phyloP scores from a whole-genome alignment of 1,140 invertebrate species.

The Thaumetopoea pityocampa region DNA sequence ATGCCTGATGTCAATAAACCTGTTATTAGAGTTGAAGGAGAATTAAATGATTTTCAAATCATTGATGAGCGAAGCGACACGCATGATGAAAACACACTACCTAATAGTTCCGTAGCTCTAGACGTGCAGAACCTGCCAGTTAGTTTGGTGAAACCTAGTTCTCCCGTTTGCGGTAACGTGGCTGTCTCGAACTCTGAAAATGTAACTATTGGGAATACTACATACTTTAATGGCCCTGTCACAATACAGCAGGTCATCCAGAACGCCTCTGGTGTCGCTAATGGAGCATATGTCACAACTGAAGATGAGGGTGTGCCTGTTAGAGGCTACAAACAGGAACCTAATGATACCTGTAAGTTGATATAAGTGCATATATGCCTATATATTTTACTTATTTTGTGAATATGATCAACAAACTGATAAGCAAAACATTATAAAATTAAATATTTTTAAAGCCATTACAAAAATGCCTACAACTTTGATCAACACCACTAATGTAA shows the following conservation, averaged over 20 bases:
- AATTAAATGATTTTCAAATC: constrained; percentile 51
- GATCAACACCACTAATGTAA: too few relatives aligned
- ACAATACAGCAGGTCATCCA: constrained; percentile 57
- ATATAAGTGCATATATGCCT: not conserved
- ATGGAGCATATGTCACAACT: constrained; percentile 39
- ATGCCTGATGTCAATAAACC: constrained; percentile 22
- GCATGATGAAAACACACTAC: constrained; percentile 25
- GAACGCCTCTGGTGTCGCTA: constrained; percentile 46
- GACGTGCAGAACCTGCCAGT: constrained; percentile 28
- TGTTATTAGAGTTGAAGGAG: constrained; percentile 41
- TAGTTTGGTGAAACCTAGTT: constrained; percentile 29
- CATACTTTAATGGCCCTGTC: constrained; percentile 62
- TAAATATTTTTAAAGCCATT: too few relatives aligned
- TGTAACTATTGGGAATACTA: constrained; percentile 61
- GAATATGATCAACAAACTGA: too few relatives aligned
- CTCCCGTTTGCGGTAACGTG: constrained; percentile 41
- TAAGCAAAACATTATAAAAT: too few relatives aligned
- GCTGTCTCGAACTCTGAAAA: constrained; percentile 49
- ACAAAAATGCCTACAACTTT: too few relatives aligned
- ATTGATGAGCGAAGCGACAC: constrained; percentile 32
- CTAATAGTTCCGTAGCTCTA: constrained; percentile 24
- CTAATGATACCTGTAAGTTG: constrained; percentile 30
- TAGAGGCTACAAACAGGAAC: constrained; percentile 2
- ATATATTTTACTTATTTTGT: not conserved
- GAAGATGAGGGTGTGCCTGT: constrained; percentile 30